phyloP scores from a whole-genome alignment of 1,140 invertebrate species.

The Camponotus vicinus region DNA sequence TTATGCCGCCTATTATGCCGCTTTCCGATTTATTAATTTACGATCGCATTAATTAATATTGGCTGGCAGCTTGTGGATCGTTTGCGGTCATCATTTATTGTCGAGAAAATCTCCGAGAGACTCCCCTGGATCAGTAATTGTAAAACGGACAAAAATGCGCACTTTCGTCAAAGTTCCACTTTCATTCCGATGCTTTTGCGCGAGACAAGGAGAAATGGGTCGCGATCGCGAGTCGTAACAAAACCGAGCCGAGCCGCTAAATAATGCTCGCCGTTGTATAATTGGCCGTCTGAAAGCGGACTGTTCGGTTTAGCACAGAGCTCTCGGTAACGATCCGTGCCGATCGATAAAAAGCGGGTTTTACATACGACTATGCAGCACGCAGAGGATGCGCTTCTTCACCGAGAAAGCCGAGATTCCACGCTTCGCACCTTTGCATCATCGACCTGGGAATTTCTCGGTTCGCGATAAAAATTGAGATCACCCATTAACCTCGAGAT shows the following conservation, averaged over 20 bases:
- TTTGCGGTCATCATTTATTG: background rate
- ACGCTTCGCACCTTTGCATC: constrained; percentile 43
- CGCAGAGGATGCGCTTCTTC: background rate
- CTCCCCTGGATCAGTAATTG: too few species aligned
- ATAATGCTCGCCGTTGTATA: constrained; percentile 66
- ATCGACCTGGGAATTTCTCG: constrained; percentile 59
- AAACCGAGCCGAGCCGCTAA: constrained; percentile 43
- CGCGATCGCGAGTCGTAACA: constrained; percentile 57
- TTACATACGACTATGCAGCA: constrained; percentile 35
- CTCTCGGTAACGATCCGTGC: constrained; percentile 39
- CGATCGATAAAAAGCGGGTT: constrained; percentile 65
- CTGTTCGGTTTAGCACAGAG: constrained; percentile 10
- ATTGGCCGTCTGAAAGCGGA: constrained; percentile 68
- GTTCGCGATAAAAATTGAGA: constrained; percentile 47
- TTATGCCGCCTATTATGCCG: background rate
- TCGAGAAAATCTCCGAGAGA: constrained; percentile 16
- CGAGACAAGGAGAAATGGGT: constrained; percentile 58
- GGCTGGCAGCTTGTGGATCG: background rate
- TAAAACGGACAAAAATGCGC: constrained; percentile 6
- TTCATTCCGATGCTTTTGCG: constrained; percentile 40
- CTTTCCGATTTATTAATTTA: constrained; percentile 26
- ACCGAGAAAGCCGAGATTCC: constrained; percentile 71
- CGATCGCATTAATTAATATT: constrained; percentile 28
- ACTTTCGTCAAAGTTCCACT: constrained; percentile 50
- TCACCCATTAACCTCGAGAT: constrained; percentile 64